Evolutionary conservation across 2,113 vertebrate species (phyloP).

Genomic region (Rissa tridactyla): DNA sequence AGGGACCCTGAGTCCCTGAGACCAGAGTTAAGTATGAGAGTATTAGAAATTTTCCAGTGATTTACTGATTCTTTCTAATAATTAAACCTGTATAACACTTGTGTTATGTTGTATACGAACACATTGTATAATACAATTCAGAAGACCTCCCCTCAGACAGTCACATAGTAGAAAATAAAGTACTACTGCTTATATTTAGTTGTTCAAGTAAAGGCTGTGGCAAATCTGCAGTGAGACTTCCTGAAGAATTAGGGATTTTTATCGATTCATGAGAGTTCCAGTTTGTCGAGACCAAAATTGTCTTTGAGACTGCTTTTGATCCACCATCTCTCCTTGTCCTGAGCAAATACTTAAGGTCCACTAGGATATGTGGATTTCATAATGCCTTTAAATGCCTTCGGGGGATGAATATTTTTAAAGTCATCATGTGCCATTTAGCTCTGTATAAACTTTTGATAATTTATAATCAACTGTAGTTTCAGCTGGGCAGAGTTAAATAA

Average conservation of each 20-base stretch:
- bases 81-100: neutral
- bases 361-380: neutral
- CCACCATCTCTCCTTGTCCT: neutral
- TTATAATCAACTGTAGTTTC: neutral
- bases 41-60: neutral
- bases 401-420: neutral
- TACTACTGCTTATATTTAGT: neutral
- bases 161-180: neutral
- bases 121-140: neutral
- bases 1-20: neutral
- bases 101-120: no score
- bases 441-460: neutral
- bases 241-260: neutral
- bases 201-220: neutral
- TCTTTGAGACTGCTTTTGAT: neutral
- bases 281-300: neutral
- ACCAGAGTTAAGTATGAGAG: neutral
- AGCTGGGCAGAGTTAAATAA: neutral
- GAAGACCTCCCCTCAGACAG: neutral
- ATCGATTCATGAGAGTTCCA: neutral
- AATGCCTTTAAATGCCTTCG: neutral
- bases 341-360: neutral
- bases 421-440: neutral
- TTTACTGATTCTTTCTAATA: neutral
- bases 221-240: neutral